Conservation (phyloP, 1,140 invertebrate genomes). For the Aphaenogaster ashmeadi region DNA sequence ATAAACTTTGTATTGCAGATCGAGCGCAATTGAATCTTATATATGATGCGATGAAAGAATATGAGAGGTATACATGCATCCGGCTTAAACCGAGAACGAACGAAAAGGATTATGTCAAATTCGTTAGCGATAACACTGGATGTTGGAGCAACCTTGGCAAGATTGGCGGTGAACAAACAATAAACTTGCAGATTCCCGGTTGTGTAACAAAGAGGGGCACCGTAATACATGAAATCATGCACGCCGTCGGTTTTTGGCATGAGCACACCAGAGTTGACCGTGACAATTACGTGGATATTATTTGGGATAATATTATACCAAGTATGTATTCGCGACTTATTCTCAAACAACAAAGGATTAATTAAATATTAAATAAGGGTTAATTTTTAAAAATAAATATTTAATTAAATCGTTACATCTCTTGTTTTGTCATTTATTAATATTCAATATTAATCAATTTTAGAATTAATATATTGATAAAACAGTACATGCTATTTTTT, state of each 20-base stretch:
- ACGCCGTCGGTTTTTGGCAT: constrained; percentile 94
- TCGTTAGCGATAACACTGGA: constrained; percentile 90
- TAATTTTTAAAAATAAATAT: not conserved
- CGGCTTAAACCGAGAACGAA: constrained; percentile 89
- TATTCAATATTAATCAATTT: not conserved
- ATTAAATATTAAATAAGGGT: not conserved
- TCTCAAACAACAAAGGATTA: not conserved
- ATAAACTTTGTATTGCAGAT: constrained; percentile 1
- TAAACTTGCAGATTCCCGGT: constrained; percentile 92
- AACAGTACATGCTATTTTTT: not conserved
- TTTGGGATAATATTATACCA: constrained; percentile 91
- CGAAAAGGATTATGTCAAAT: constrained; percentile 90
- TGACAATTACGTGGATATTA: constrained; percentile 91
- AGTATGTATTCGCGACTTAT: constrained; percentile 83
- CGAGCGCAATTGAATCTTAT: not conserved
- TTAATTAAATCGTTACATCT: not conserved
- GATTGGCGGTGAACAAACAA: constrained; percentile 89
- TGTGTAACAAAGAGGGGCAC: constrained; percentile 92
- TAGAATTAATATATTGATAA: not conserved
- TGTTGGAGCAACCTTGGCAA: constrained; percentile 94
- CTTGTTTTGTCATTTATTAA: not conserved
- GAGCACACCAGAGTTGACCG: constrained; percentile 94
- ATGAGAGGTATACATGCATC: constrained; percentile 90
- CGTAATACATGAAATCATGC: constrained; percentile 94
- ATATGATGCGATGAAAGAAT: not conserved